phyloP scores from a whole-genome alignment of 1,140 invertebrate species.

The Meloidogyne chitwoodi region DNA sequence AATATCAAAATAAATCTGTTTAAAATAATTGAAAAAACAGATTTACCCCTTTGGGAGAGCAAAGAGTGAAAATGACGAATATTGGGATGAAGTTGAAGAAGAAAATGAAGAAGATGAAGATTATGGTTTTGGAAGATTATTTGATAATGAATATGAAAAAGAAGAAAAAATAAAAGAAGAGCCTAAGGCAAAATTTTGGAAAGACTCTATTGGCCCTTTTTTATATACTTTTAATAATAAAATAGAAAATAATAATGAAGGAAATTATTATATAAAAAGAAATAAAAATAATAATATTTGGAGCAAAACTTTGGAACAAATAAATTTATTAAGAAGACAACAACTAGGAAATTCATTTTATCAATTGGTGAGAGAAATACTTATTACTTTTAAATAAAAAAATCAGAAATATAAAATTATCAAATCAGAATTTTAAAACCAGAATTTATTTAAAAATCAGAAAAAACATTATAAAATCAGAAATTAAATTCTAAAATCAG shows the following conservation, averaged over 20 bases:
- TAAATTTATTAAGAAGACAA: slow-evolving; percentile 9
- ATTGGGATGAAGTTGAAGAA: neutral
- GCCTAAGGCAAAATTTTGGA: slow-evolving; percentile 4
- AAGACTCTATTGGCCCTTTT: slow-evolving; percentile 1
- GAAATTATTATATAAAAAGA: neutral
- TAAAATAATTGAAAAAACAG: too few species aligned
- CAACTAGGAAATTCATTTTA: neutral
- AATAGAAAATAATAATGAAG: neutral
- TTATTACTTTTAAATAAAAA: neutral
- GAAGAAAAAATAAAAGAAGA: neutral
- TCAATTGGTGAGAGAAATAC: neutral
- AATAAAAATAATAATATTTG: neutral
- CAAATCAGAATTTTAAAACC: too few species aligned
- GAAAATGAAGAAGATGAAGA: neutral
- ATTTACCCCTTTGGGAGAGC: neutral
- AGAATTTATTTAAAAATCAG: too few species aligned
- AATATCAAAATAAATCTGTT: too few species aligned
- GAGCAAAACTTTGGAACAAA: neutral
- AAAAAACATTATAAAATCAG: too few species aligned
- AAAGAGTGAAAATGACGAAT: neutral
- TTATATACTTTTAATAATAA: slow-evolving; percentile 11
- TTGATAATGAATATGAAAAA: neutral
- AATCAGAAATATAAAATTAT: neutral
- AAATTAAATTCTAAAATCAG: too few species aligned
- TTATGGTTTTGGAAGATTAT: neutral